Base-by-base conservation (phyloP, 2,113 vertebrate species). In the Tachycineta bicolor region DNA sequence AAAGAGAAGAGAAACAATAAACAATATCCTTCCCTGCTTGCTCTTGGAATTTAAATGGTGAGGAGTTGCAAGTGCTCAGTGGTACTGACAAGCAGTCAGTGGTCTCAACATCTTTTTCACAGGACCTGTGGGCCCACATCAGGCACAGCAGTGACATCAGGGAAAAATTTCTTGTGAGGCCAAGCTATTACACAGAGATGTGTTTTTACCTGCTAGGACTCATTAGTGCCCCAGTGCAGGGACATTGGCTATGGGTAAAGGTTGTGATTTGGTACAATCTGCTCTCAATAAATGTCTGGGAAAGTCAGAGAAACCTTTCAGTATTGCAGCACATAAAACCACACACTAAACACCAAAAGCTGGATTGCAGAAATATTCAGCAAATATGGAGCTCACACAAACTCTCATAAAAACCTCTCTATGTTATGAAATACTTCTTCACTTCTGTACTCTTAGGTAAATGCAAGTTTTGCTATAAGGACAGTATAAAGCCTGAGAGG, bases 251-350 rank as follows among this genome's bases (percentile, higher is more conserved):
- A 7, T 14, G 25, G 37, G 14, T 69, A 55, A 71, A 87, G 49
- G 34, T 56, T 84, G 73, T 78, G 71, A 62, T 79, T 43, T 6
- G 8, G 43, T 65, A 65, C n/a, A 85, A 53, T 67, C 58, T 82
- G 44, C 29, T 52, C 58, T 79, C 94, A 55, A 14, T 60, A 91
- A 93, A 41, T 52, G 64, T 28, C 77, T 75, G 56, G 63, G 83
- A 52, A 70, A 87, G 59, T 37, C 46, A 77, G 37, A 75, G 87
- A 81, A 91, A 75, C 6, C 29, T 70, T 71, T 74, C 47, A 33
- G 29, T 52, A n/a, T 34, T 63, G 26, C 6, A 43, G 44, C 14
- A 43, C 39, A 37, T 58, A 87, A 85, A 89, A 75, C 6, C 17
- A 63, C 46, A 43, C 28, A 26, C 12, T 63, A 89, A 83, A 83